Conservation (phyloP, 2,113 vertebrate genomes). For the Spea bombifrons region DNA sequence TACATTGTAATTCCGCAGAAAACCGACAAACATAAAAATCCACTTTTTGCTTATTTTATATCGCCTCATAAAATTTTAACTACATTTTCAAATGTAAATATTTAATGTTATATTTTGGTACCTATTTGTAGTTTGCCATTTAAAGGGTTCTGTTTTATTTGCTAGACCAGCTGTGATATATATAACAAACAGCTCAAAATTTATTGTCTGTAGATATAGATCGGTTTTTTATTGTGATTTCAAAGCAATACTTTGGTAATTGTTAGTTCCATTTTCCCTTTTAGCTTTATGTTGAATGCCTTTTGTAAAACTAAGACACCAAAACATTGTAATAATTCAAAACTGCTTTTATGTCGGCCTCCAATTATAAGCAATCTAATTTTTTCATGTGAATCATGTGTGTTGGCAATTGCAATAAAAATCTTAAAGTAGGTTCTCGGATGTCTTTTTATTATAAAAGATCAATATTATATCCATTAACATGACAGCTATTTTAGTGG, state of each 20-base stretch:
- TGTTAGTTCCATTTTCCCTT: neutral
- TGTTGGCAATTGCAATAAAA: neutral
- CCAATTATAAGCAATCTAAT: neutral
- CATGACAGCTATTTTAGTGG: too few species aligned
- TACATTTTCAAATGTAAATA: conserved; percentile 31
- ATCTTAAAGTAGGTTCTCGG: neutral
- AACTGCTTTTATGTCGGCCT: neutral
- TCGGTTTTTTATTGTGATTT: conserved; percentile 11
- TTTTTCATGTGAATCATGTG: neutral
- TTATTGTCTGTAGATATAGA: conserved; percentile 17
- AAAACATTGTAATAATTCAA: neutral
- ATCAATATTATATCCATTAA: too few species aligned
- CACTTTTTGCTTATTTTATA: conserved; percentile 10
- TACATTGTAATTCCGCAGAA: neutral
- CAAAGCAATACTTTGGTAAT: neutral
- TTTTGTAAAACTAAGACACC: neutral
- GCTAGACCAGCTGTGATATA: conserved; percentile 14
- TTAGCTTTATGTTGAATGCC: neutral
- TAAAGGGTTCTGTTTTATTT: conserved; percentile 25
- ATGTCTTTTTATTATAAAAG: neutral
- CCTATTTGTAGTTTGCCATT: conserved; percentile 1
- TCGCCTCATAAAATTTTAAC: conserved; percentile 35
- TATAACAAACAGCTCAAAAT: conserved; percentile 15
- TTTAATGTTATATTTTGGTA: conserved; percentile 23
- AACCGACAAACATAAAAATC: conserved; percentile 3